phyloP scores from a whole-genome alignment of 1,140 invertebrate species.

The Drosophila albomicans region DNA sequence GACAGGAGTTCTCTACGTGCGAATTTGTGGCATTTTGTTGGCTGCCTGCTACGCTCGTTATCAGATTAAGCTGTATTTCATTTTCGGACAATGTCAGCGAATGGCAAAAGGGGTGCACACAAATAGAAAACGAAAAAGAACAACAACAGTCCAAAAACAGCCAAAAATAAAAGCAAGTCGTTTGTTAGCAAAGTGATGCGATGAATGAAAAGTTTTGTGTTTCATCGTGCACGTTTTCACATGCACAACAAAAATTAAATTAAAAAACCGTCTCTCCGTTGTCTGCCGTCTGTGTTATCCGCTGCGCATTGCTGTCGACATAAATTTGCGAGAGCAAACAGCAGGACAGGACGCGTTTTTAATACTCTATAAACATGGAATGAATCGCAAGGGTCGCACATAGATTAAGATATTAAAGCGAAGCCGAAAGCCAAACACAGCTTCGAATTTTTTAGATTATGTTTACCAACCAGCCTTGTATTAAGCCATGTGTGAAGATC shows the following conservation, averaged over 20 bases:
- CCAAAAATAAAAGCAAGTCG: constrained; percentile 4
- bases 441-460: neutral
- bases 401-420: neutral
- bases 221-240: constrained; percentile 50
- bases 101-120: constrained; percentile 7
- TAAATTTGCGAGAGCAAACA: constrained; percentile 39
- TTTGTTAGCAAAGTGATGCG: constrained; percentile 4
- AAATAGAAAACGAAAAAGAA: neutral
- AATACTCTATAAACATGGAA: constrained; percentile 34
- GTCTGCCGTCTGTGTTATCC: constrained; percentile 29
- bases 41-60: constrained; percentile 49
- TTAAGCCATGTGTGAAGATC: too few relatives aligned
- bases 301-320: constrained; percentile 33
- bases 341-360: constrained; percentile 25
- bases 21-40: constrained; percentile 64
- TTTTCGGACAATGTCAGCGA: constrained; percentile 44
- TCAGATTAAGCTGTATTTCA: constrained; percentile 61
- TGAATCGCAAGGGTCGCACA: neutral
- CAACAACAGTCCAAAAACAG: neutral
- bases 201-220: constrained; percentile 49
- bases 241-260: constrained; percentile 59
- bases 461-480: neutral
- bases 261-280: constrained; percentile 48
- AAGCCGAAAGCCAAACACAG: neutral
- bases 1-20: neutral